phyloP scores from a whole-genome alignment of 2,888 invertebrate genomes.

The Stenodera caucasica region DNA sequence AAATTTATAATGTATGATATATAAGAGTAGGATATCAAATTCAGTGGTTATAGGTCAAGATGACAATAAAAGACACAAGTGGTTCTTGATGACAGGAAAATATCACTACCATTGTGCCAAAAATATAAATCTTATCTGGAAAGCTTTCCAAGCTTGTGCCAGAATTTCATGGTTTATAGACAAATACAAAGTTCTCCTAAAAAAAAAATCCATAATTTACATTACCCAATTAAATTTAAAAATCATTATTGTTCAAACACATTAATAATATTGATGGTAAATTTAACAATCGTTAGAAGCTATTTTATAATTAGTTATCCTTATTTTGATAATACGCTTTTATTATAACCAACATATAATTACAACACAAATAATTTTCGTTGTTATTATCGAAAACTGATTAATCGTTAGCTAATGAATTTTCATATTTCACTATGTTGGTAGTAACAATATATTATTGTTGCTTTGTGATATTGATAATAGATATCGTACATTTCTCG shows the following conservation, averaged over 20 bases:
- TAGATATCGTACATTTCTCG: too few species aligned
- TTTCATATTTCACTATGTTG: neutral
- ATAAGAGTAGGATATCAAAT: too few species aligned
- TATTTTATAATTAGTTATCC: too few species aligned
- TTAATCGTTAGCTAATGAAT: neutral
- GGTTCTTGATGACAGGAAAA: neutral
- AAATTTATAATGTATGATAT: too few species aligned
- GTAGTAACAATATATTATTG: neutral
- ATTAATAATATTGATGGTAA: too few species aligned
- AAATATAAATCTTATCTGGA: neutral
- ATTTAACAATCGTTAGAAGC: neutral
- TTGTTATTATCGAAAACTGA: neutral
- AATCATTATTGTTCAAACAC: too few species aligned
- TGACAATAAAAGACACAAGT: neutral
- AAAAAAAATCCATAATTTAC: too few species aligned
- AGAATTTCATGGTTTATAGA: neutral
- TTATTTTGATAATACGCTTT: too few species aligned
- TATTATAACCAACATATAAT: too few species aligned
- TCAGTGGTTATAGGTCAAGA: neutral
- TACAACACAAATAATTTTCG: neutral
- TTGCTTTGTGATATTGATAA: too few species aligned
- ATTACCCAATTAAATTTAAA: too few species aligned
- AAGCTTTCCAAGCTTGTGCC: neutral
- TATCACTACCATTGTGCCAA: neutral
- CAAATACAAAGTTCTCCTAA: neutral